Conservation (phyloP, 23 tunicate genomes). For the Oikopleura dioica region DNA sequence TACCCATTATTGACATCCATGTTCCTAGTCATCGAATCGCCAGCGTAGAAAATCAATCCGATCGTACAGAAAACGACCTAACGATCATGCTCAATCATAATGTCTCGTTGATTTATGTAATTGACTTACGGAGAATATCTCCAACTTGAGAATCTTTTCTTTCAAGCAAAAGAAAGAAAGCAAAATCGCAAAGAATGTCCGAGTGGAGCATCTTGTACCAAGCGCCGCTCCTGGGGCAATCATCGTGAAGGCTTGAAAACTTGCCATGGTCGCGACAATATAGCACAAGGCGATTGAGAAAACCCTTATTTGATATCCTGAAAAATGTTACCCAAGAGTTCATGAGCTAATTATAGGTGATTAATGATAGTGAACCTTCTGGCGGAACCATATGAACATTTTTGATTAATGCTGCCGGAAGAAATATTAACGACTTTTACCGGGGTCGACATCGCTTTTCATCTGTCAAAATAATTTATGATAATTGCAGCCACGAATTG, state of each 20-base stretch:
- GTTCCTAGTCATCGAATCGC: neutral
- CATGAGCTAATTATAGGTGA: too few relatives aligned
- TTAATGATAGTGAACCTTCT: too few relatives aligned
- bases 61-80: neutral
- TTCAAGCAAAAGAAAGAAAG: neutral
- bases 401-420: neutral
- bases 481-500: too few relatives aligned
- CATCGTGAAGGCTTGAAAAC: neutral
- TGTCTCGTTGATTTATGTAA: too few relatives aligned
- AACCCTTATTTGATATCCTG: neutral
- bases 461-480: too few relatives aligned
- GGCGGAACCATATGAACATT: constrained; percentile 4
- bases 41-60: neutral
- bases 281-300: neutral
- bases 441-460: too few relatives aligned
- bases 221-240: neutral
- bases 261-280: neutral
- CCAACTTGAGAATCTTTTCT: neutral
- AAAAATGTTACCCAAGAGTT: neutral
- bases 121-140: neutral
- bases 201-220: neutral
- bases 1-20: too few relatives aligned
- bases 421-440: neutral
- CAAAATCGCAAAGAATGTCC: neutral
- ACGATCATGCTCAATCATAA: neutral